Evolutionary conservation across 2,888 invertebrate species (phyloP), one percentile per base, ranked within the genome.

Genomic region (Cyaniris semiargus): DNA sequence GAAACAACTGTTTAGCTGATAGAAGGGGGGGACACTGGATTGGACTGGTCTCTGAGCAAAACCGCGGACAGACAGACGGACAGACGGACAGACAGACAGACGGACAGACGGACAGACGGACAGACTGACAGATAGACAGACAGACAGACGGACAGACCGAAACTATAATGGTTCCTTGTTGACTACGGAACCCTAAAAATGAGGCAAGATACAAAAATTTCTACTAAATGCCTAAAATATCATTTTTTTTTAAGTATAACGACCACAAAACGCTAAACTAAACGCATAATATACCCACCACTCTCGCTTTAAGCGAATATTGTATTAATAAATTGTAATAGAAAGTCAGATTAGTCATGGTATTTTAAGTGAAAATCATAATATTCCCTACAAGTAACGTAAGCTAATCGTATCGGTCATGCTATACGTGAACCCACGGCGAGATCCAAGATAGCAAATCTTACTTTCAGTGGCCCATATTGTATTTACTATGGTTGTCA

Each of bases 401-500:
- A 38, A 38, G 76, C 74, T 70, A 77, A 79, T 79, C 74, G 74
- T 66, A 75, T 79, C 76, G 77, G 79, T 79, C 79, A 77, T 74
- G 77, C 70, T 60, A 10, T 38, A 58, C 71, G 72, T 72, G 76
- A 76, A 76, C 76, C 72, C 72, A 58, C 74, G 74, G 76, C 76
- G 66, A 79, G 77, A 80, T 80, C 75, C 10, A 34, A 80, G 81
- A 79, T 80, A 80, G 76, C 76, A 70, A 79, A 79, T 79, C 78
- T 82, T 80, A 79, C 80, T 81, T 81, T 82, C 81, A 79, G 75
- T 81, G 80, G 75, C 81, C 82, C 76, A 82, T 80, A 79, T 80
- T 80, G 74, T 74, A 53, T 48, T 78, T 77, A 77, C 82, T 80
- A 81, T 79, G 76, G 79, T 81, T 78, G 56, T 48, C 31, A 79